Percentiles rank a stretch among this genome's conserved stretches.
Conservation (phyloP, 2,888 invertebrate genomes). For the Blomia tropicalis region DNA sequence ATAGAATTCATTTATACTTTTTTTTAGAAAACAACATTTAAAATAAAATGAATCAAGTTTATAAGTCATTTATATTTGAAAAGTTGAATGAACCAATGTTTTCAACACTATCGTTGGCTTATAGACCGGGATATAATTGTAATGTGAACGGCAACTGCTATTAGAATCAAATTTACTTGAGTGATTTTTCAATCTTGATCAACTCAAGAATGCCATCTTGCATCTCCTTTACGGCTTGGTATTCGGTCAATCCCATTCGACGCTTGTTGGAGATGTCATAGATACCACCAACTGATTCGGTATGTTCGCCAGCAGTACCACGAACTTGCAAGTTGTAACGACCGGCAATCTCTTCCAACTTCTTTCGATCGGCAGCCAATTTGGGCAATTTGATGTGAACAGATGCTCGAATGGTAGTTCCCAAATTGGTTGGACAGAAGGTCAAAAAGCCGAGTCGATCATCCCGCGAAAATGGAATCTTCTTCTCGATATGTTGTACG, state of each 20-base stretch:
- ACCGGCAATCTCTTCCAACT: constrained; percentile 73
- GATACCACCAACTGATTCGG: constrained; percentile 84
- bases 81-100: too few species aligned
- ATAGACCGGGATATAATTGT: too few species aligned
- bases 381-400: constrained; percentile 97
- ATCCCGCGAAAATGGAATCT: constrained; percentile 84
- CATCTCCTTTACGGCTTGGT: constrained; percentile 90
- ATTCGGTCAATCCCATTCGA: constrained; percentile 91
- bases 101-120: too few species aligned
- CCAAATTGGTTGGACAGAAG: constrained; percentile 96
- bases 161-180: too few species aligned
- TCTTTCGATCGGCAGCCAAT: constrained; percentile 69
- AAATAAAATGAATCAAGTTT: too few species aligned
- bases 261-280: constrained; percentile 95
- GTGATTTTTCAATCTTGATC: constrained; percentile 81
- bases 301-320: constrained; percentile 77
- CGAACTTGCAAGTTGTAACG: constrained; percentile 65
- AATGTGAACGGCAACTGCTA: too few species aligned
- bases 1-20: too few species aligned
- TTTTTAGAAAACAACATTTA: too few species aligned
- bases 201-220: constrained; percentile 86
- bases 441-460: constrained; percentile 91
- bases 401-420: constrained; percentile 90
- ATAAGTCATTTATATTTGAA: too few species aligned
- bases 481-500: constrained; percentile 83